Base-by-base conservation (phyloP, 2,113 vertebrate genomes). In the Sprattus sprattus region DNA sequence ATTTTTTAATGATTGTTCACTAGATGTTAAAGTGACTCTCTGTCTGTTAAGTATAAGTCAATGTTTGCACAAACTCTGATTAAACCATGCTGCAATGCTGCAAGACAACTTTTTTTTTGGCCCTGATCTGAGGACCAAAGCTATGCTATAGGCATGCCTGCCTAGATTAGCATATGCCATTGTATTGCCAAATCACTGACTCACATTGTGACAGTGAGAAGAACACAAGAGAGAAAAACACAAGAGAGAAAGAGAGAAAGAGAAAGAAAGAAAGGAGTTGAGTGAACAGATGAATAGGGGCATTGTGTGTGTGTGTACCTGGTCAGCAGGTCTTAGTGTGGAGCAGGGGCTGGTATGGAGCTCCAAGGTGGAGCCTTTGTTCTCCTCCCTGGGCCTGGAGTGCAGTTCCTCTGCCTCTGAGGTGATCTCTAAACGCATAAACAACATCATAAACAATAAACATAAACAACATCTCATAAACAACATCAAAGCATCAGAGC, bases 331-430 rank as follows among this genome's bases (percentile, higher is more conserved):
- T 88, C 0, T 85, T 85, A 32, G 89, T 89, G 15, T 45, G 82
- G 45, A 91, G 84, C 94, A n/a, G 88, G 88, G 1, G 89, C 88
- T 32, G 93, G 89, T 20, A 94, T 96, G 88, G 89, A 64, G 20
- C 45, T 89, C 89, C 28, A 88, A 89, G n/a, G 89, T 28, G 7
- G 89, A 89, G 18, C 47, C 86, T 80, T 88, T 97, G 78, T 95
- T 93, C 84, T 97, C 97, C 6, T 97, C 96, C 0, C 98, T 96
- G 0, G 98, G 96, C 88, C 97, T 99, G 64, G 96, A 96, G 88
- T 96, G 99, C 84, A 99, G 95, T 16, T 96, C 95, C 85, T 99
- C 98, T 0, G 97, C 98, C 93, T 98, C 97, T 22, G 97, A 97
- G 18, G 98, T 99, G 88, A 99, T 98, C 92, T 98, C 98, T 99